Base-by-base conservation (phyloP, 2,888 invertebrate species). In the Netelia fuscicornis region DNA sequence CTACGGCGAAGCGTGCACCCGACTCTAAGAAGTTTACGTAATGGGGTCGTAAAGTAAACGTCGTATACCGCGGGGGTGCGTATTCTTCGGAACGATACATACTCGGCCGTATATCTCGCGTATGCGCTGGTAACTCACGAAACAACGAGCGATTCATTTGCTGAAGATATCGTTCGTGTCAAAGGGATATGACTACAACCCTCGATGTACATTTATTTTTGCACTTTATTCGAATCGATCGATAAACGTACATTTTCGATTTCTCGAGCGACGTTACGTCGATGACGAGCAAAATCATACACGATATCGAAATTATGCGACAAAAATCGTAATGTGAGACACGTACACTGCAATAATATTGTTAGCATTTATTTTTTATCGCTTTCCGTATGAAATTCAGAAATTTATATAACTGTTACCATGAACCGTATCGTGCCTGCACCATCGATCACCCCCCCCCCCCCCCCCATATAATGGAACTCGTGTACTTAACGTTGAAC, bases 31-130 rank as follows among this genome's bases (percentile, higher is more conserved):
- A 81, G 83, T 86, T 88, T 85, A 83, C 85, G 86, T 87, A 87
- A 86, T 86, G 86, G 84, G 85, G 84, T 86, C 88, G 87, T 86
- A 88, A 87, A 88, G 78, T 86, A 84, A 76, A 52, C 68, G 80
- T 77, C 71, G 58, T 80, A 68, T 70, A 64, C 72, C 83, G 80
- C 81, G 83, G 75, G 83, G 70, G 75, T 84, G 71, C 70, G 78
- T 68, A 78, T 70, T 68, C 72, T 48, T 80, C 65, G 83, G 70
- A 65, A 74, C 68, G 64, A 75, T 75, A 80, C 68, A 67, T 70
- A 78, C 54, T 58, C 68, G 56, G 58, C n/a, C 72, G 44, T 67
- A 44, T 30, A 17, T 74, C 58, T 9, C n/a, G 68, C 25, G 5
- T 67, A 70, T 68, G 56, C 37, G 37, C 37, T 37, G 37, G 37